Evolutionary conservation across 1,140 invertebrate genomes (phyloP).

Genomic region (Stenopsyche tienmushanensis): DNA sequence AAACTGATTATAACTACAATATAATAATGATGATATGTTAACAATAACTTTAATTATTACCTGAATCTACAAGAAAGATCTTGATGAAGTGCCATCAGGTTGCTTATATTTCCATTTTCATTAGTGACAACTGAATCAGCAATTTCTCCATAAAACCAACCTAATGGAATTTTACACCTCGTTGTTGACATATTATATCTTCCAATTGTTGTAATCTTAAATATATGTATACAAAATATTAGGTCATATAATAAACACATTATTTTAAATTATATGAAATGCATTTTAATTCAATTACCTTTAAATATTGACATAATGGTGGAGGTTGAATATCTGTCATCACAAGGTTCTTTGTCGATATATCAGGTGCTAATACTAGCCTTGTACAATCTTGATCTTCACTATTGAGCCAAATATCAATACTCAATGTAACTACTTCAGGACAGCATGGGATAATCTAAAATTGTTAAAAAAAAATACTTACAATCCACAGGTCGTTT

Average conservation of each 20-base stretch:
- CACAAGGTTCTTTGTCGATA: constrained; percentile 77
- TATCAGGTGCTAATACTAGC: constrained; percentile 84
- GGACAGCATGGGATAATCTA: constrained; percentile 80
- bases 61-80: constrained; percentile 51
- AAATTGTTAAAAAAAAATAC: constrained; percentile 15
- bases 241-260: no score
- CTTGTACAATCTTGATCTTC: constrained; percentile 83
- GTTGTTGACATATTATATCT: constrained; percentile 88
- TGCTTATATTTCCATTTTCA: constrained; percentile 50
- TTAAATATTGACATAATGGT: constrained; percentile 83
- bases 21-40: no score
- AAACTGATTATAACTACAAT: no score
- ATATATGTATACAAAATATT: not conserved
- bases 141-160: constrained; percentile 90
- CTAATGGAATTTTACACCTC: constrained; percentile 85
- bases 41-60: constrained; percentile 41
- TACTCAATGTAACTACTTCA: constrained; percentile 82
- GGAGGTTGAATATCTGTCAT: constrained; percentile 87
- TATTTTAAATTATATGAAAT: no score
- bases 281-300: no score
- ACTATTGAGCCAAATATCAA: constrained; percentile 85
- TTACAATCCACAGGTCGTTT: no score
- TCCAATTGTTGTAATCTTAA: constrained; percentile 80
- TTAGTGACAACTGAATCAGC: constrained; percentile 63
- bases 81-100: constrained; percentile 49